Evolutionary conservation across 2,113 vertebrate genomes (phyloP).

Genomic region (Microcebus tavaratra): DNA sequence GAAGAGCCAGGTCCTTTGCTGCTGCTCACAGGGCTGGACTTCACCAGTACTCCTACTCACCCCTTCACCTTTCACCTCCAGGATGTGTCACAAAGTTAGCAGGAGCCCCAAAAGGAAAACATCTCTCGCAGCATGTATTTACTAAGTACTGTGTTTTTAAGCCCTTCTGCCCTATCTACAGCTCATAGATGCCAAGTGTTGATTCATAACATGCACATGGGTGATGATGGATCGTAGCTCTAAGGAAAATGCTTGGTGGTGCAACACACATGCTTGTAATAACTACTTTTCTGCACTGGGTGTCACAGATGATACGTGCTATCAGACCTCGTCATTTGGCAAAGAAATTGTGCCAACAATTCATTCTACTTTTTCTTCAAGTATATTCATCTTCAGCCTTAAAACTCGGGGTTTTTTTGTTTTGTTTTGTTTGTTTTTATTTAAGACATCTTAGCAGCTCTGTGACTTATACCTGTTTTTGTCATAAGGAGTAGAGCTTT

Average conservation of each 20-base stretch:
- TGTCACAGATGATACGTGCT: not conserved
- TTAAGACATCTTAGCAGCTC: not conserved
- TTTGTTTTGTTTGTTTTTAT: not conserved
- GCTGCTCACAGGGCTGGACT: not conserved
- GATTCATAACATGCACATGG: accelerated
- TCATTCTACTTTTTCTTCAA: not conserved
- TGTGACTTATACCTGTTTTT: not conserved
- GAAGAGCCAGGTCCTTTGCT: not conserved
- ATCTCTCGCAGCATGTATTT: not conserved
- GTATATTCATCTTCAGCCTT: not conserved
- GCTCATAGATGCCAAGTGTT: not conserved
- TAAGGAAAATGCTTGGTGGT: not conserved
- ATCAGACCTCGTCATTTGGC: not conserved
- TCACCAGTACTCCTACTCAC: no score
- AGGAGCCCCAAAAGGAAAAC: not conserved
- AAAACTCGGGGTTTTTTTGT: not conserved
- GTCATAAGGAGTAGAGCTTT: not conserved
- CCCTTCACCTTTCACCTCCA: not conserved
- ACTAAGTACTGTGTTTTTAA: not conserved
- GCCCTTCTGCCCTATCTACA: not conserved
- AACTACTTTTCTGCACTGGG: not conserved
- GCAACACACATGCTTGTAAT: accelerated
- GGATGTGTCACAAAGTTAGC: not conserved
- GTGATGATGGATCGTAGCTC: not conserved
- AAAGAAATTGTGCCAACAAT: not conserved